Percentiles rank a stretch among this genome's conserved stretches.
phyloP scores from a whole-genome alignment of 1,140 invertebrate genomes.

The Lycorma delicatula region DNA sequence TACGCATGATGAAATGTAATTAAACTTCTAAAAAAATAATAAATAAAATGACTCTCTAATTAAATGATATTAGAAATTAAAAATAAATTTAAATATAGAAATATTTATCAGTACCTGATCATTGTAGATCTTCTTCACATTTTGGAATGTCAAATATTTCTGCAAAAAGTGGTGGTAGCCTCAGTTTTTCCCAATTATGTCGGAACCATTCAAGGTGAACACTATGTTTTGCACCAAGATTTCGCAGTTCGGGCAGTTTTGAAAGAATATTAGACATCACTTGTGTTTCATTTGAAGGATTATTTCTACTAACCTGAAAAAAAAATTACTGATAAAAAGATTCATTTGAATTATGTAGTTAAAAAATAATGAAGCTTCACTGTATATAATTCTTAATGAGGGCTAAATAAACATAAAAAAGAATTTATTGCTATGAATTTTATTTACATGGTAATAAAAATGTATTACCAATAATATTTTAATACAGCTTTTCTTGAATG shows the following conservation, averaged over 20 bases:
- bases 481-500: too few species aligned
- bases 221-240: slow-evolving; percentile 74
- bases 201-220: slow-evolving; percentile 86
- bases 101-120: too few species aligned
- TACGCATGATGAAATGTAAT: too few species aligned
- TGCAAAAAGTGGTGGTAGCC: slow-evolving; percentile 85
- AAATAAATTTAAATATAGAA: too few species aligned
- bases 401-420: too few species aligned
- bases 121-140: slow-evolving; percentile 65
- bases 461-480: too few species aligned
- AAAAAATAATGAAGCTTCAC: slow-evolving; percentile 5
- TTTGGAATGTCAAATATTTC: slow-evolving; percentile 98
- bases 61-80: too few species aligned
- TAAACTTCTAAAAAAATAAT: too few species aligned
- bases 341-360: not conserved
- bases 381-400: too few species aligned
- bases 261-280: slow-evolving; percentile 58
- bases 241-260: slow-evolving; percentile 69
- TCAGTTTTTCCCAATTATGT: slow-evolving; percentile 73
- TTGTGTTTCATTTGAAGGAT: slow-evolving; percentile 40
- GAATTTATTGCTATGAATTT: too few species aligned
- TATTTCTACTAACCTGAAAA: slow-evolving; percentile 25
- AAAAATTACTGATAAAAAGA: not conserved
- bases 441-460: too few species aligned
- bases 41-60: too few species aligned